Evolutionary conservation across 2,888 invertebrate genomes (phyloP).

Genomic region (Nasonovia ribisnigri): DNA sequence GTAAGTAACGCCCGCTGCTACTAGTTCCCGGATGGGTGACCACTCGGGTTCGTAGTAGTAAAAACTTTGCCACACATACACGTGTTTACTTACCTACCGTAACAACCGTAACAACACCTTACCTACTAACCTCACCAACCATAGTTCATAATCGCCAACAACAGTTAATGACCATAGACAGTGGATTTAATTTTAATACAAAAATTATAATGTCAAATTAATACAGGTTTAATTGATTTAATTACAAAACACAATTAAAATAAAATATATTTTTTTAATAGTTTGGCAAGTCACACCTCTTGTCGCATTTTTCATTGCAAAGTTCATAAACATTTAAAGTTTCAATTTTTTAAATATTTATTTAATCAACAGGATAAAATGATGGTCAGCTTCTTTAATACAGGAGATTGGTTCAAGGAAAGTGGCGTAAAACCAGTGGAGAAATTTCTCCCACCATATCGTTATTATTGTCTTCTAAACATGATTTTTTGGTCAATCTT

Average conservation of each 20-base stretch:
- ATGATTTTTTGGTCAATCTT: slow-evolving; percentile 77
- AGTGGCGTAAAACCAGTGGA: slow-evolving; percentile 79
- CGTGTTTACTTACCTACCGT: no score
- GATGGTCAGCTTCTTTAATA: slow-evolving; percentile 80
- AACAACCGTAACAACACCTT: no score
- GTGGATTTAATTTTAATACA: no score
- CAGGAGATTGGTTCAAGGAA: slow-evolving; percentile 84
- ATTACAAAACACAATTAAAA: neutral
- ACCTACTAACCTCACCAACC: no score
- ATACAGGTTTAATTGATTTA: neutral
- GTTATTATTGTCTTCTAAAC: slow-evolving; percentile 80
- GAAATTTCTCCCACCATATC: slow-evolving; percentile 74
- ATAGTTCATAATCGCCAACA: no score
- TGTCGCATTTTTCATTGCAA: neutral
- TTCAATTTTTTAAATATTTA: neutral
- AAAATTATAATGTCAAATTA: neutral
- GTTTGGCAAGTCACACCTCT: no score
- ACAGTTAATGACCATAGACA: no score
- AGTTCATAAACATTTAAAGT: neutral
- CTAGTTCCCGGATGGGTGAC: no score
- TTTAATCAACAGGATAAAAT: slow-evolving; percentile 76
- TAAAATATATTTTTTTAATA: neutral
- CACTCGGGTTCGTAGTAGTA: no score
- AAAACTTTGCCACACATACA: no score
- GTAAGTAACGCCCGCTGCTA: no score